Base-by-base conservation (phyloP, 2,797 vertebrate genomes). In the Syngnathus rostellatus region DNA sequence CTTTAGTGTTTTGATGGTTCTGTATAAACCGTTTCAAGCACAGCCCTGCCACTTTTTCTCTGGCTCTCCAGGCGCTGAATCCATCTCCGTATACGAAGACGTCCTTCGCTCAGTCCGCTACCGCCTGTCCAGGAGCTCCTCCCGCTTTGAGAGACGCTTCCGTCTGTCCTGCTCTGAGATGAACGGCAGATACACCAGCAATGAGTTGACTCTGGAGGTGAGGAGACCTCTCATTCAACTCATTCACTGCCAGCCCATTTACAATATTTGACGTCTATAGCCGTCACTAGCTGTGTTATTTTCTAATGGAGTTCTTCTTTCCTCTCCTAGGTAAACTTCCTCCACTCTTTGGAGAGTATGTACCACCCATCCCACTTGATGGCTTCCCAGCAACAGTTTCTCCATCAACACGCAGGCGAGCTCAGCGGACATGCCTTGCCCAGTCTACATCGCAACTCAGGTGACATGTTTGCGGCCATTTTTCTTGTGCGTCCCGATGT, bases 181-280 rank as follows among this genome's bases (percentile, higher is more conserved):
- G 96, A 99, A 98, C 0, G 96, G 96, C 48, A 93, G 96, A 72
- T 99, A 98, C 86, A 96, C 95, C 72, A 99, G 96, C 89, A 99
- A 99, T 0, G 96, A 98, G 76, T 90, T 99, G 77, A 93, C 94
- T 9, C 92, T 98, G 41, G 96, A 98, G 94, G 96, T 97, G 89
- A 72, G 46, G n/a, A 38, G 58, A 61, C 43, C 9, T n/a, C 25
- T 31, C 31, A 31, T 31, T 31, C 31, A 31, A 31, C 31, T 31
- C 31, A 31, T 31, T 31, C 31, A 31, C 31, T 31, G 31, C 31
- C 31, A 31, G 31, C 31, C 31, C 31, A 31, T 3, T 31, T 31
- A 31, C 3, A 31, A 31, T 31, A 31, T 4, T 31, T 31, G 31
- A 31, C 31, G 31, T 31, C 31, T 4, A 31, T 4, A 31, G 31